Percentiles rank a stretch among this genome's conserved stretches.
Conservation (phyloP, 53 echinoderm and acorn worm genomes). For the Holothuria leucospilota region DNA sequence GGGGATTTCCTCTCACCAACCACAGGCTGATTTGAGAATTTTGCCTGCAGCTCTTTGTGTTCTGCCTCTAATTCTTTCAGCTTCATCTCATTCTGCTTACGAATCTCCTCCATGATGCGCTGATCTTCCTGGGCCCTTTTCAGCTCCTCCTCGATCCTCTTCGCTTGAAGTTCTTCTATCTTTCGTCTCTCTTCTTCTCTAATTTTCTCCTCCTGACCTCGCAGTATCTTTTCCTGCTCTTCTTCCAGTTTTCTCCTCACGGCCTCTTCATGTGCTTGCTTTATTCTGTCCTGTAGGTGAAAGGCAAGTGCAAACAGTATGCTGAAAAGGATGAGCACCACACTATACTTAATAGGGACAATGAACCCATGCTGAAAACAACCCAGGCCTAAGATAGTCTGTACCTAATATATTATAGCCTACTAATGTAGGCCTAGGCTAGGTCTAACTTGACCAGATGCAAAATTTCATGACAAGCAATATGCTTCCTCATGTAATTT, state of each 20-base stretch:
- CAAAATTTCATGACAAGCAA: too few relatives aligned
- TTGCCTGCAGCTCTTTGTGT: slow-evolving; percentile 48
- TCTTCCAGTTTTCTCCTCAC: slow-evolving; percentile 76
- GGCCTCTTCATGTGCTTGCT: slow-evolving; percentile 69
- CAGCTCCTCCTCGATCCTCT: slow-evolving; percentile 78
- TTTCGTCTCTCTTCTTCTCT: slow-evolving; percentile 77
- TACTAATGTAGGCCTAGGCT: too few relatives aligned
- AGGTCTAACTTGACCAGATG: too few relatives aligned
- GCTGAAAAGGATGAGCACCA: too few relatives aligned
- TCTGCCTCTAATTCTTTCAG: slow-evolving; percentile 63
- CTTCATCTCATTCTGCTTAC: slow-evolving; percentile 64
- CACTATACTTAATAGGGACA: too few relatives aligned
- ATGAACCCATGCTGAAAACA: too few relatives aligned
- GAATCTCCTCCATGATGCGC: slow-evolving; percentile 64
- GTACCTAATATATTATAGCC: too few relatives aligned
- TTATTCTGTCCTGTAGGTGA: slow-evolving; percentile 62
- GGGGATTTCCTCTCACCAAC: slow-evolving; percentile 34
- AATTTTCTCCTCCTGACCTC: slow-evolving; percentile 76
- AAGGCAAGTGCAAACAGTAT: too few relatives aligned
- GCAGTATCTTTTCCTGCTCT: slow-evolving; percentile 77
- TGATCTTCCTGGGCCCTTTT: slow-evolving; percentile 60
- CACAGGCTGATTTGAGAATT: slow-evolving; percentile 12
- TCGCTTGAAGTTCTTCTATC: slow-evolving; percentile 65
- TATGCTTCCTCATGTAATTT: too few relatives aligned
- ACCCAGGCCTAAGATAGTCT: too few relatives aligned